Evolutionary conservation across 2,113 vertebrate genomes (phyloP).

Genomic region (western clawed frog (Xenopus tropicalis)): UCB_Xtro_10.0 CM004448.2:67925001-67925500

Average conservation of each 20-base stretch:
- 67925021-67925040: conserved; percentile 38
- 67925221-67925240: conserved; percentile 71
- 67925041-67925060: conserved; percentile 36
- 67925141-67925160: too few relatives aligned
- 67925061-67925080: not conserved
- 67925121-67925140: not conserved
- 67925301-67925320: conserved; percentile 88
- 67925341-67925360: conserved; percentile 87
- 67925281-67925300: conserved; percentile 92
- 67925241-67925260: conserved; percentile 78
- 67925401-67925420: conserved; percentile 84
- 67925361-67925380: conserved; percentile 77
- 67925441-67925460: conserved; percentile 50
- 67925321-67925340: conserved; percentile 90
- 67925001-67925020: conserved; percentile 36
- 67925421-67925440: conserved; percentile 75
- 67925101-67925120: not conserved
- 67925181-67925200: conserved; percentile 4
- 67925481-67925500: conserved; percentile 11
- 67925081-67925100: conserved; percentile 11
- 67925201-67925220: conserved; percentile 81
- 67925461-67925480: conserved; percentile 24
- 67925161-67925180: too few relatives aligned
- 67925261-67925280: conserved; percentile 85
- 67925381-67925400: conserved; percentile 82